phyloP scores from a whole-genome alignment of 2,797 vertebrate genomes.

The Ctenosaura bakeri region DNA sequence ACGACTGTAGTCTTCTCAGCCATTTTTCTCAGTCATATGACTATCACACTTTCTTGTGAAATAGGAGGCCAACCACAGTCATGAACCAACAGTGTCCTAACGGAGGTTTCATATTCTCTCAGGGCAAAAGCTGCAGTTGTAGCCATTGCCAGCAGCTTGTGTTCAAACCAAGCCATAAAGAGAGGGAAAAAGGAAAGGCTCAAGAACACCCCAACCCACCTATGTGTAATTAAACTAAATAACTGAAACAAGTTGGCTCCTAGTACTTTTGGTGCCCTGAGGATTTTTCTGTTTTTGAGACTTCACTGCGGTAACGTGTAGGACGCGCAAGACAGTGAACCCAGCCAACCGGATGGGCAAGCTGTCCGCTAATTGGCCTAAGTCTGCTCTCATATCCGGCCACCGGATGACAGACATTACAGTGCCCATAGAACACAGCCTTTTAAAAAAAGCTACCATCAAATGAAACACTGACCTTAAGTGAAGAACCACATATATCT shows the following conservation, averaged over 20 bases:
- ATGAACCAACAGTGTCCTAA: conserved; percentile 11
- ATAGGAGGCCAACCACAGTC: conserved; percentile 26
- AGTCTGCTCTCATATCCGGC: neutral
- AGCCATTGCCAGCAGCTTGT: neutral
- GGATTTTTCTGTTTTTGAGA: conserved; percentile 20
- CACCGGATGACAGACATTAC: conserved; percentile 16
- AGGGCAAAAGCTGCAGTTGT: neutral
- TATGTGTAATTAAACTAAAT: conserved; percentile 40
- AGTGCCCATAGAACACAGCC: neutral
- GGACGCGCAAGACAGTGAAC: neutral
- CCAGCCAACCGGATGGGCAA: conserved; percentile 14
- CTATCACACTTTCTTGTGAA: conserved; percentile 20
- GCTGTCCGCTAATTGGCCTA: conserved; percentile 15
- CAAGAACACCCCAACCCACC: conserved; percentile 35
- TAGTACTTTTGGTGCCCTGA: conserved; percentile 10
- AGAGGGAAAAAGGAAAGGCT: neutral
- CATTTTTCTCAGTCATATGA: conserved; percentile 23
- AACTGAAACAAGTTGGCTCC: conserved; percentile 26
- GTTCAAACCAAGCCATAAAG: conserved; percentile 23
- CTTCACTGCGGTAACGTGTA: neutral
- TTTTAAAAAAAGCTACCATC: conserved; percentile 25
- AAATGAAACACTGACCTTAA: conserved; percentile 38
- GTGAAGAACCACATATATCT: conserved; percentile 26
- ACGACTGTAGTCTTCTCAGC: conserved; percentile 27
- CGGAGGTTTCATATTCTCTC: conserved; percentile 35